These are phyloP conservation scores for Caloenas nicobarica DNA, from an alignment of 2,113 vertebrate genomes.

Conservation along the genomic window DNA sequence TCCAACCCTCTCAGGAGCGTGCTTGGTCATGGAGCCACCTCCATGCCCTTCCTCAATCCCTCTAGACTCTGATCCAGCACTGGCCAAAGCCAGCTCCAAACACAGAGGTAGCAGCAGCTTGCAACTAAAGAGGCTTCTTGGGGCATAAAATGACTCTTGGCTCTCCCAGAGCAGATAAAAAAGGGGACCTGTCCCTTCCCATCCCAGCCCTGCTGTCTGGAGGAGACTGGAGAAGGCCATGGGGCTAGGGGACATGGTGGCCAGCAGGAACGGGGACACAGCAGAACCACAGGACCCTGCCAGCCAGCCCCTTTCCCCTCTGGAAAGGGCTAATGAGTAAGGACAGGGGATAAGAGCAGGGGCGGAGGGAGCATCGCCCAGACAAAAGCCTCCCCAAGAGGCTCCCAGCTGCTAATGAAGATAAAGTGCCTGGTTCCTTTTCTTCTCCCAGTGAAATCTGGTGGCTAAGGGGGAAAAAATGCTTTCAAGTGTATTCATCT, in stretches of 20 bases:
- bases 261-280: rapidly evolving
- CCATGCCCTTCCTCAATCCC: rapidly evolving
- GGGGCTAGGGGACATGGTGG: background rate
- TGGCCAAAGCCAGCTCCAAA: background rate
- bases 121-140: background rate
- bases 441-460: constrained; percentile 33
- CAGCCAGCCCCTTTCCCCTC: background rate
- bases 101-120: background rate
- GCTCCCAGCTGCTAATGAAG: constrained; percentile 61
- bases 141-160: background rate
- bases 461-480: constrained; percentile 59
- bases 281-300: background rate
- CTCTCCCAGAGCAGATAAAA: background rate
- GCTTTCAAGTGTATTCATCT: constrained; percentile 66
- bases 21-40: background rate
- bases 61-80: background rate
- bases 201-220: background rate
- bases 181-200: background rate
- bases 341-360: constrained; percentile 14
- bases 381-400: constrained; percentile 49
- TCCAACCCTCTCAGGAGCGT: background rate
- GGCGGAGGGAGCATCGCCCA: background rate
- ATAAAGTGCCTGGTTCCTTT: constrained; percentile 58
- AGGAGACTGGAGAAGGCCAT: background rate
- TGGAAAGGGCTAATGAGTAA: constrained; percentile 1